Evolutionary conservation across 2,888 invertebrate genomes (phyloP).

Genomic region (Oligia fasciuncula): DNA sequence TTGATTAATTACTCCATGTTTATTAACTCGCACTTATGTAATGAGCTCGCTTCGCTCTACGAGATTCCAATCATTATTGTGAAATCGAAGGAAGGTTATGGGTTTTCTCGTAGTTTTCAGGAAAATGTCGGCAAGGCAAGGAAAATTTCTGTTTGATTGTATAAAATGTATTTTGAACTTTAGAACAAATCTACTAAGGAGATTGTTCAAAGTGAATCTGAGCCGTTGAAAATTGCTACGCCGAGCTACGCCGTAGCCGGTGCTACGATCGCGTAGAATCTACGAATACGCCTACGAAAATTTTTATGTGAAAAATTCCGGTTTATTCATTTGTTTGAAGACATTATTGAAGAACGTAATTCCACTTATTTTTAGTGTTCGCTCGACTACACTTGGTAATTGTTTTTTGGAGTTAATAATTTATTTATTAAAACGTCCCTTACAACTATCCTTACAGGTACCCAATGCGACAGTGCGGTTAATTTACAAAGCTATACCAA

Average conservation of each 20-base stretch:
- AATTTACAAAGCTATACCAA: too few species aligned
- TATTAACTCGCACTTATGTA: conserved; percentile 54
- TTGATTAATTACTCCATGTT: conserved; percentile 35
- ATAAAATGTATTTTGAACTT: conserved; percentile 15
- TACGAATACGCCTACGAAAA: conserved; percentile 7
- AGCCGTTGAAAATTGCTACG: conserved; percentile 16
- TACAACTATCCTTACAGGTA: too few species aligned
- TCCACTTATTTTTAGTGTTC: not conserved
- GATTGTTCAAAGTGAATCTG: conserved; percentile 3
- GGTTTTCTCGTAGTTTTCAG: not conserved
- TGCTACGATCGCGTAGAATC: conserved; percentile 20
- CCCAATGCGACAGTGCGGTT: too few species aligned
- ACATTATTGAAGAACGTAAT: not conserved
- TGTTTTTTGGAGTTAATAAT: not conserved
- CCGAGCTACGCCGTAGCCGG: conserved; percentile 29
- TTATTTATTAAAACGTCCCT: too few species aligned
- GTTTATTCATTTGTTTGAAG: not conserved
- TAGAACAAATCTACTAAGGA: conserved; percentile 15
- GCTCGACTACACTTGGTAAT: too few species aligned
- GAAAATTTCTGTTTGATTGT: not conserved
- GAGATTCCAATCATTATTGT: conserved; percentile 23
- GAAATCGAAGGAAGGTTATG: not conserved
- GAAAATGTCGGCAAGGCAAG: conserved; percentile 4
- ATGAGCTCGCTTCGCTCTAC: conserved; percentile 33
- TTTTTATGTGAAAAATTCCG: not conserved